Evolutionary conservation across 2,888 invertebrate genomes (phyloP).

Genomic region (Eledone cirrhosa): DNA sequence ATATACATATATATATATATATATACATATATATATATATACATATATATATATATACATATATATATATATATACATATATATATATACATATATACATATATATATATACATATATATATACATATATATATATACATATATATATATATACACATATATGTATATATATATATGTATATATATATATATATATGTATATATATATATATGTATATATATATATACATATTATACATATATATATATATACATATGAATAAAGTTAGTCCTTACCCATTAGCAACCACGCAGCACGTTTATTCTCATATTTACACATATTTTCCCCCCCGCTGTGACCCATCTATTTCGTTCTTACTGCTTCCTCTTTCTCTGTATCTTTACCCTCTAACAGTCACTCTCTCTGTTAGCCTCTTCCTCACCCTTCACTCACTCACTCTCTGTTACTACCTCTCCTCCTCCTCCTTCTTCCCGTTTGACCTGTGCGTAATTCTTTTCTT

Average conservation of each 20-base stretch:
- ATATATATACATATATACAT: background rate
- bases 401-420: background rate
- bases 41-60: too few species aligned
- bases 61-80: background rate
- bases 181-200: conserved; percentile 24
- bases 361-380: background rate
- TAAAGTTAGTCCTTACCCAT: too few species aligned
- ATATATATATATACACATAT: conserved; percentile 9
- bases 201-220: conserved; percentile 10
- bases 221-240: too few species aligned
- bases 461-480: background rate
- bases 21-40: too few species aligned
- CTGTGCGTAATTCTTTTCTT: background rate
- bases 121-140: background rate
- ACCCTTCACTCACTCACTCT: background rate
- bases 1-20: too few species aligned
- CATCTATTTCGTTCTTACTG: too few species aligned
- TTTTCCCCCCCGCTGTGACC: too few species aligned
- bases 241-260: too few species aligned
- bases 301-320: too few species aligned
- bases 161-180: conserved; percentile 22
- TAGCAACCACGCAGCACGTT: too few species aligned
- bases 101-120: background rate
- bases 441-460: background rate
- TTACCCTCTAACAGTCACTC: background rate